These are phyloP conservation scores for Gobius niger DNA, from an alignment of 2,113 vertebrate genomes.

Conservation along the genomic window DNA sequence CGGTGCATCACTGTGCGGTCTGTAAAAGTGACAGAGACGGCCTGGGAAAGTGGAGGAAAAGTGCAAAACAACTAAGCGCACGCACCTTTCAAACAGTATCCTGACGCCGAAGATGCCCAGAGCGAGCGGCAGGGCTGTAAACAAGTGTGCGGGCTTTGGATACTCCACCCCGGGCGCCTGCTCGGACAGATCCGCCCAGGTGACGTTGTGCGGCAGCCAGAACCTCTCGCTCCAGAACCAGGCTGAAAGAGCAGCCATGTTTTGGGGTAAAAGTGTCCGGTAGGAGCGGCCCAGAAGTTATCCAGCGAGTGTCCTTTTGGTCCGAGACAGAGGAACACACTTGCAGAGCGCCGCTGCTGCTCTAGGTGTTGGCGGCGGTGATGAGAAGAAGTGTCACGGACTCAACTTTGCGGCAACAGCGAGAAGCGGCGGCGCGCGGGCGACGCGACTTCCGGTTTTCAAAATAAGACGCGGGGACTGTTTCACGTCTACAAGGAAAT, in stretches of 20 bases:
- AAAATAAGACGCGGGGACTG: slow-evolving; percentile 25
- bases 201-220: slow-evolving; percentile 94
- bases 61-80: neutral
- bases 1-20: neutral
- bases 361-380: neutral
- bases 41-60: neutral
- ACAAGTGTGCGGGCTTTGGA: slow-evolving; percentile 83
- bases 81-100: slow-evolving; percentile 91
- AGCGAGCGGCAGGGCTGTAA: slow-evolving; percentile 85
- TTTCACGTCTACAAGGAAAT: neutral
- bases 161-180: slow-evolving; percentile 80
- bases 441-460: neutral
- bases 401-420: slow-evolving; percentile 27
- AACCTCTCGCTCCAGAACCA: slow-evolving; percentile 96
- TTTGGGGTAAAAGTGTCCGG: slow-evolving; percentile 15
- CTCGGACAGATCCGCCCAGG: slow-evolving; percentile 89
- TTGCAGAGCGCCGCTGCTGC: neutral
- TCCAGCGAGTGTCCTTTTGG: neutral
- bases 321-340: slow-evolving; percentile 2
- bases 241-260: slow-evolving; percentile 84
- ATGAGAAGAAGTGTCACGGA: slow-evolving; percentile 18
- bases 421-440: rapidly evolving
- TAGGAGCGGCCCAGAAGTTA: neutral
- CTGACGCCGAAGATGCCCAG: slow-evolving; percentile 84
- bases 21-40: neutral